Evolutionary conservation across 2,888 invertebrate species (phyloP), one percentile per base, ranked within the genome.

Genomic region (Euplagia quadripunctaria): DNA sequence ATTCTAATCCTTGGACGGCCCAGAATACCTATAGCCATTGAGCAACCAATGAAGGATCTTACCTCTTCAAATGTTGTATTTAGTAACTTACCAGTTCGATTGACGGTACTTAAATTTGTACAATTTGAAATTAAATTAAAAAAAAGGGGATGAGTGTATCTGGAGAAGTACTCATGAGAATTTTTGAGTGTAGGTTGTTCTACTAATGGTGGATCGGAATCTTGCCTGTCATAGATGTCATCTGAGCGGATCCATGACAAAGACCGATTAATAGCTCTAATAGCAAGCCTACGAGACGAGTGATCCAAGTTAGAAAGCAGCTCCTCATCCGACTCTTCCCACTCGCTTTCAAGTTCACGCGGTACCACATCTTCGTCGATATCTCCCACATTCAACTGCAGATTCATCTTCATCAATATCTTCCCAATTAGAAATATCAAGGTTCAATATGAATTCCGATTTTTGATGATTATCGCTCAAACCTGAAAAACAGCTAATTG

Each of bases 141-240:
- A 67, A 67, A 14, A 0, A 0, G 7, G 17, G 17, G 41, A 41
- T 14, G 17, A 20, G 14, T 43, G 9, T 43, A 43, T 9, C 3
- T 43, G 43, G 43, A 43, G 43, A 9, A 43, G 43, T 43, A 43
- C 9, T 43, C 43, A 42, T 14, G 51, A 67, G 67, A 52, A 67
- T 16, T 67, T 51, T 14, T 55, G 20, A 67, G 41, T 41, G 4
- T 0, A 43, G 43, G 43, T 68, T 16, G 67, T 14, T 16, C 8
- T 68, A 42, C 68, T n/a, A 68, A n/a, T 7, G 55, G 55, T 16
- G 67, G 52, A 31, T 68, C 58, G 16, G 16, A 3, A n/a, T 68
- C 17, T 1, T 11, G 42, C 17, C 58, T 58, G 11, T 43, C n/a
- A 55, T 68, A 17, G n/a, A 68, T 43, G 55, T 42, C n/a, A 41